Evolutionary conservation across 53 echinoderm and acorn worm genomes (phyloP).

Genomic region (Astropecten irregularis): DNA sequence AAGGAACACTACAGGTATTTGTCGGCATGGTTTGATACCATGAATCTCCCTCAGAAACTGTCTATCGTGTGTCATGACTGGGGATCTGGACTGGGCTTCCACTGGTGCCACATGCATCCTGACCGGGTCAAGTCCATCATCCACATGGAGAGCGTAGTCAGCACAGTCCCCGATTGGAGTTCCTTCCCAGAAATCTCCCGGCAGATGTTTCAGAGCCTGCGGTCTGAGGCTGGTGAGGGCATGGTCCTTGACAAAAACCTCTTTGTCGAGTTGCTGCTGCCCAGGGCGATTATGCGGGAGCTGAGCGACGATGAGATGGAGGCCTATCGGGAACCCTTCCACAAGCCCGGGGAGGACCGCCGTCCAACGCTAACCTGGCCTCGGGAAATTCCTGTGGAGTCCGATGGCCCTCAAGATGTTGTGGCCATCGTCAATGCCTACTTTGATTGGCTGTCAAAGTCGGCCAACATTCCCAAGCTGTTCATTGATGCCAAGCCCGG

Average conservation of each 20-base stretch:
- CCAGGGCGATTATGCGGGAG: slow-evolving; percentile 71
- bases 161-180: slow-evolving; percentile 70
- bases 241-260: slow-evolving; percentile 88
- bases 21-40: slow-evolving; percentile 71
- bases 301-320: slow-evolving; percentile 83
- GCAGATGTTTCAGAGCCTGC: slow-evolving; percentile 71
- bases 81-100: slow-evolving; percentile 83
- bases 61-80: slow-evolving; percentile 83
- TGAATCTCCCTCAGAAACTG: slow-evolving; percentile 69
- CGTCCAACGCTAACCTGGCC: slow-evolving; percentile 97
- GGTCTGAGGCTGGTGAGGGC: slow-evolving; percentile 81
- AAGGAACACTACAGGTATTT: slow-evolving; percentile 78
- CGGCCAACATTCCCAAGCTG: slow-evolving; percentile 81
- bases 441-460: slow-evolving; percentile 64
- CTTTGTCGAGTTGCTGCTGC: slow-evolving; percentile 85
- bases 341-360: slow-evolving; percentile 74
- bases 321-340: slow-evolving; percentile 79
- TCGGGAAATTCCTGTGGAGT: slow-evolving; percentile 81
- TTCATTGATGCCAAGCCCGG: slow-evolving; percentile 79
- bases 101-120: slow-evolving; percentile 81
- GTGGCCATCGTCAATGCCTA: slow-evolving; percentile 72
- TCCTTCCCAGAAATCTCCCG: slow-evolving; percentile 73
- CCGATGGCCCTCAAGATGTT: slow-evolving; percentile 87
- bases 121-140: slow-evolving; percentile 70
- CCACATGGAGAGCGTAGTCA: slow-evolving; percentile 73